Evolutionary conservation across 1,140 invertebrate species (phyloP).

Genomic region (Sitophilus oryzae): DNA sequence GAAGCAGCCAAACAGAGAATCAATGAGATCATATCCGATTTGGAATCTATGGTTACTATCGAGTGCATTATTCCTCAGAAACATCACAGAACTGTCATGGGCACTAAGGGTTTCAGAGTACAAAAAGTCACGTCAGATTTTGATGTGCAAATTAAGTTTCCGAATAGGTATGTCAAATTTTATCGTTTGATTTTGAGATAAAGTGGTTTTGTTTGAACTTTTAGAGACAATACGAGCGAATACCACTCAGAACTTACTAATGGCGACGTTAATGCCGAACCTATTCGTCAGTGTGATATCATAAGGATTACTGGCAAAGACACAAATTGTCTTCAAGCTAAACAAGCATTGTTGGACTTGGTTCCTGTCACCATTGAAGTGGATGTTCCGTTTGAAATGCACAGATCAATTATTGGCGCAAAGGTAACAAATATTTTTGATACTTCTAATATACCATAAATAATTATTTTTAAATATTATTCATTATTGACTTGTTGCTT

Average conservation of each 20-base stretch:
- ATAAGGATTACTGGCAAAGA: slow-evolving; percentile 79
- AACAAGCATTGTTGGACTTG: slow-evolving; percentile 75
- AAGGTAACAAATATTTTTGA: slow-evolving; percentile 50
- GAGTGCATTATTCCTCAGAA: slow-evolving; percentile 81
- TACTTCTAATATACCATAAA: too few relatives aligned
- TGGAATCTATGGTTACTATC: slow-evolving; percentile 74
- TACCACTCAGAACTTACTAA: slow-evolving; percentile 39
- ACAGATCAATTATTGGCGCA: slow-evolving; percentile 88
- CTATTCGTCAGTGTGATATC: slow-evolving; percentile 60
- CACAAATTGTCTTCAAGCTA: slow-evolving; percentile 78
- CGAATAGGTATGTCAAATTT: slow-evolving; percentile 57
- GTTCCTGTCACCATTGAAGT: slow-evolving; percentile 81
- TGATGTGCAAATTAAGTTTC: slow-evolving; percentile 91
- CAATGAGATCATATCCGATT: slow-evolving; percentile 76
- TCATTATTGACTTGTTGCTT: background rate
- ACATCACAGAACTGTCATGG: slow-evolving; percentile 85
- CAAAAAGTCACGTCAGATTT: slow-evolving; percentile 73
- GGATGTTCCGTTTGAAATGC: slow-evolving; percentile 83
- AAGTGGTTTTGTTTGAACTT: background rate
- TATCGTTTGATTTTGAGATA: background rate
- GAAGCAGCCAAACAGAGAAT: slow-evolving; percentile 80
- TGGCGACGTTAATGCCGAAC: slow-evolving; percentile 50
- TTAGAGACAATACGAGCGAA: slow-evolving; percentile 53
- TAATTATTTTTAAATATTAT: background rate
- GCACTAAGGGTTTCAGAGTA: slow-evolving; percentile 74